Conservation (phyloP, 2,888 invertebrate genomes). For the Hydraecia micacea region DNA sequence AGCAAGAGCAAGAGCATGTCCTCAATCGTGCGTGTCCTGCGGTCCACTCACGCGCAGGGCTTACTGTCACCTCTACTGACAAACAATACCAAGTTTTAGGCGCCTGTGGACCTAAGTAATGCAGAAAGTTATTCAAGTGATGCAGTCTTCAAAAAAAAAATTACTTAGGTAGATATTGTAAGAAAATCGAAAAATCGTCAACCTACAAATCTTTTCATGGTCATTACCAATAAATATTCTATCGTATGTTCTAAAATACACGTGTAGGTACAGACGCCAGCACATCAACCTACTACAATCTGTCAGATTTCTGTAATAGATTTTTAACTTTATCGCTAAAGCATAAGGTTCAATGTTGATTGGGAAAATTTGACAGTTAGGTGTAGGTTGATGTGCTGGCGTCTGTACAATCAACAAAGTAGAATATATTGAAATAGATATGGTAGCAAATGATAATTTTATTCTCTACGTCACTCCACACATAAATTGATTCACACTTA, state of each 20-base stretch:
- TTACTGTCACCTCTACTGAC: conserved; percentile 72
- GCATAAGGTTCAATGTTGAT: no score
- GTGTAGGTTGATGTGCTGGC: no score
- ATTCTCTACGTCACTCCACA: conserved; percentile 20
- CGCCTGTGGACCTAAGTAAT: background rate
- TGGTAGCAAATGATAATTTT: conserved; percentile 18
- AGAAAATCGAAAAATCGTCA: background rate
- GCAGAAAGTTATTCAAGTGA: conserved; percentile 8
- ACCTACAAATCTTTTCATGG: background rate
- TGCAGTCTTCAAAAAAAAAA: background rate
- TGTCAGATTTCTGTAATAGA: no score
- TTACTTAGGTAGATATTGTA: background rate
- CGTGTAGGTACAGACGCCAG: no score
- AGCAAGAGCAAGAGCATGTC: conserved; percentile 85
- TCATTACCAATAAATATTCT: background rate
- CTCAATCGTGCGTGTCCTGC: conserved; percentile 89
- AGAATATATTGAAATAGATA: conserved; percentile 5
- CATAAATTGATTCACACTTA: conserved; percentile 27
- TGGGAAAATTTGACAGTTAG: no score
- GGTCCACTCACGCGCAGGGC: conserved; percentile 67
- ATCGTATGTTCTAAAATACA: conserved; percentile 5
- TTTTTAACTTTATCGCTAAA: no score
- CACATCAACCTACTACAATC: no score
- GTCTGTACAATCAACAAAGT: conserved; percentile 25
- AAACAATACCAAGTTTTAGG: conserved; percentile 25